These are phyloP conservation scores for Gymnobelideus leadbeateri DNA, from an alignment of 2,113 vertebrate species.

Conservation along the genomic window DNA sequence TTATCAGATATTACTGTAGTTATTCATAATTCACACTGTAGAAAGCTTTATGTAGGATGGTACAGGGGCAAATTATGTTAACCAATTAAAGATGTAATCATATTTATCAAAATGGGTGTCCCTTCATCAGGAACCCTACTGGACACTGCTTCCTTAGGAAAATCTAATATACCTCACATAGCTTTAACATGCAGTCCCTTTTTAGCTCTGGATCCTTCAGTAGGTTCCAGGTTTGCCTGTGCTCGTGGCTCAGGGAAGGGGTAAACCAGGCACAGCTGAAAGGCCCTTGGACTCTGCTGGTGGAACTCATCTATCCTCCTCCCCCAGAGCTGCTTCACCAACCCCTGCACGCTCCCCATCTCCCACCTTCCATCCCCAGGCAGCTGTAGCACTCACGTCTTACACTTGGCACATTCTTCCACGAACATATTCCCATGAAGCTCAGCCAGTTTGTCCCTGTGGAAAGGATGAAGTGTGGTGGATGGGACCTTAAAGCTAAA, in stretches of 20 bases:
- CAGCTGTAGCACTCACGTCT: conserved; percentile 87
- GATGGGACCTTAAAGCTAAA: not conserved
- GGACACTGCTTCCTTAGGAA: not conserved
- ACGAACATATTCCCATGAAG: conserved; percentile 99
- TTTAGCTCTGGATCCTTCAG: not conserved
- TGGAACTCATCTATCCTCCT: not conserved
- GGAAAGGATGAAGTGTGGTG: conserved; percentile 13
- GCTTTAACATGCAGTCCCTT: not conserved
- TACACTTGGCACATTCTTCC: conserved; percentile 97
- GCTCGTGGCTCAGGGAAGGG: not conserved
- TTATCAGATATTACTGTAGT: not conserved
- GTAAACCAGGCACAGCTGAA: not conserved
- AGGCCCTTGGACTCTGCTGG: not conserved
- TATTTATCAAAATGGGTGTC: not conserved
- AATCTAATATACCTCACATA: not conserved
- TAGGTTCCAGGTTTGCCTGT: not conserved
- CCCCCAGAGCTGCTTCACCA: not conserved
- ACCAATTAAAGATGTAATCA: not conserved
- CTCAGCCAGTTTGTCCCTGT: conserved; percentile 94
- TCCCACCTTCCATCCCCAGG: not conserved
- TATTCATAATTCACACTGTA: not conserved
- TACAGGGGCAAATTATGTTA: not conserved
- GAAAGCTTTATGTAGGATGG: not conserved
- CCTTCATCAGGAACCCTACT: not conserved
- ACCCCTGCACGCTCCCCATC: not conserved